These are phyloP conservation scores for Circaetus gallicus DNA, from an alignment of 2,113 vertebrate species.

Conservation along the genomic window DNA sequence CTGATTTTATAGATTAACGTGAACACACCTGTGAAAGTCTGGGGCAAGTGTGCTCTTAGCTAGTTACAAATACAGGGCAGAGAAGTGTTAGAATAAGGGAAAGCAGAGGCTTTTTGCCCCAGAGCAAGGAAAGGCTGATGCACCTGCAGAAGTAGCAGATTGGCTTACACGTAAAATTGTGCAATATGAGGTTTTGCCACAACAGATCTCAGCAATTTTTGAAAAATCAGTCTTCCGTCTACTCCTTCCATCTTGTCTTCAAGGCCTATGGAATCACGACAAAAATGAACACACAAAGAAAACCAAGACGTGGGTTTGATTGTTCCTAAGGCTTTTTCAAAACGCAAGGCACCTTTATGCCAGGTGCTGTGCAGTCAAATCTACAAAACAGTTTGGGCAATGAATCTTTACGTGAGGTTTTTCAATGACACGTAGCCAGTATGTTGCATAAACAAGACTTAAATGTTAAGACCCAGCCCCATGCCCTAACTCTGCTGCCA, in stretches of 20 bases:
- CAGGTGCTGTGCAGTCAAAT: neutral
- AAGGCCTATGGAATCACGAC: neutral
- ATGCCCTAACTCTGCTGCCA: neutral
- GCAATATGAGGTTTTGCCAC: neutral
- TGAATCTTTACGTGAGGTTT: neutral
- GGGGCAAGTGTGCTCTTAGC: neutral
- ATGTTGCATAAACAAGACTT: neutral
- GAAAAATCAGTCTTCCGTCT: neutral
- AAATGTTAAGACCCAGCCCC: neutral
- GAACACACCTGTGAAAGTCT: neutral
- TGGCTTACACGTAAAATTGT: neutral
- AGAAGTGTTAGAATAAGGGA: neutral
- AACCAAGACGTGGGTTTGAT: neutral
- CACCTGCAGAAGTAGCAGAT: neutral
- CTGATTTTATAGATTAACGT: neutral
- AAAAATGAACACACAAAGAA: neutral
- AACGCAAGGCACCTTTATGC: neutral
- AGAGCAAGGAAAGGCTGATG: neutral
- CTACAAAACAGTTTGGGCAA: neutral
- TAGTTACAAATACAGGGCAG: neutral
- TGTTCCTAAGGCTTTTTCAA: neutral
- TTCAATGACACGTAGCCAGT: neutral
- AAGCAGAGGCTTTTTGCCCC: neutral
- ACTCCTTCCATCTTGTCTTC: neutral
- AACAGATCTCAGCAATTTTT: neutral